These are phyloP conservation scores for Typhlomys cinereus DNA, from an alignment of 2,113 vertebrate species.

Conservation along the genomic window DNA sequence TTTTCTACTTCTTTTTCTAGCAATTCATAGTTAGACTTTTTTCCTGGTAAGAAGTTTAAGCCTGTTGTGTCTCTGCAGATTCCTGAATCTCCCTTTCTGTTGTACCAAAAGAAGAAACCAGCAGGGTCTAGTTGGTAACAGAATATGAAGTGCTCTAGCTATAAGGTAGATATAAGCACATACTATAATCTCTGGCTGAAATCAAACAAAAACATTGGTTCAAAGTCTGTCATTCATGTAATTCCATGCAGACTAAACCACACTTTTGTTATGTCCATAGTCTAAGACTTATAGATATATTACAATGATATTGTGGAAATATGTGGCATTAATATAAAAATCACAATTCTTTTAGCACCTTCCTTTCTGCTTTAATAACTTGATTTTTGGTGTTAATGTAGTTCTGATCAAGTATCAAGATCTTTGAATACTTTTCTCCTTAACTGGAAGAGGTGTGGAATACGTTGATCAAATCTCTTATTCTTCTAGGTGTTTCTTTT, in stretches of 20 bases:
- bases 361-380: conserved; percentile 99
- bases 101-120: conserved; percentile 96
- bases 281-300: conserved; percentile 99
- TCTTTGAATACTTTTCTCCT: too few species aligned
- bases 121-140: conserved; percentile 93
- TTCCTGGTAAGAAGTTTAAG: conserved; percentile 97
- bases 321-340: conserved; percentile 99
- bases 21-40: conserved; percentile 98
- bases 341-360: conserved; percentile 99
- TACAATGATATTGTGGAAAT: conserved; percentile 99
- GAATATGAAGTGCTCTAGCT: conserved; percentile 96
- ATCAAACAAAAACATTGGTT: conserved; percentile 98
- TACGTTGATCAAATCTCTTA: too few species aligned
- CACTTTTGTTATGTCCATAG: conserved; percentile 98
- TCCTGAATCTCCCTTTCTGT: conserved; percentile 98
- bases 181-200: conserved; percentile 97
- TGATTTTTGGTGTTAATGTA: conserved; percentile 99
- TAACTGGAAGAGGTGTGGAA: too few species aligned
- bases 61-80: conserved; percentile 95
- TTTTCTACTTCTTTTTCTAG: conserved; percentile 98
- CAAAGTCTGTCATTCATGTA: conserved; percentile 99
- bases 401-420: conserved; percentile 99
- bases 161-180: conserved; percentile 99
- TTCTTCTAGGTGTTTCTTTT: too few species aligned
- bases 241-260: conserved; percentile 99